Evolutionary conservation across 2,113 vertebrate species (phyloP), one percentile per base, ranked within the genome.

Genomic region (Monopterus albus): DNA sequence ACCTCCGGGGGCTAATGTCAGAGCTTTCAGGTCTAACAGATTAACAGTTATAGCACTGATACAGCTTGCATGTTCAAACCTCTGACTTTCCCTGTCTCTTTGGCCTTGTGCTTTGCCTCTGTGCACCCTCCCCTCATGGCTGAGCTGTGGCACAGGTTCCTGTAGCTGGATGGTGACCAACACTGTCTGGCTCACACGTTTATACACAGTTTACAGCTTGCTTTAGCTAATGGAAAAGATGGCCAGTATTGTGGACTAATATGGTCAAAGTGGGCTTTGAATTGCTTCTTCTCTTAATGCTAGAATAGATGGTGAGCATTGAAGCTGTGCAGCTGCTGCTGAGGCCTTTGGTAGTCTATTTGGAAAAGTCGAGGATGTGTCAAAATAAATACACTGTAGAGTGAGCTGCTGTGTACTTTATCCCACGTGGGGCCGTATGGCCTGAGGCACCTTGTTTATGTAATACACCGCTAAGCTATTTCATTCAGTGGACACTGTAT

Each of bases 351-450:
- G 77, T 89, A 80, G 84, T 90, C 69, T 82, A 52, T 87, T 85
- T 86, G 81, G 67, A 87, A 81, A 88, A 87, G 82, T 87, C 85
- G 71, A 88, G 80, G 83, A 90, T 88, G 88, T 92, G 87, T 91
- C 88, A 89, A 86, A 88, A 88, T 90, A 90, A 91, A 90, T 85
- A 84, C 47, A 74, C 71, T 55, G 36, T 57, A 59, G 29, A 64
- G 58, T 21, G 67, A 57, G 67, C 81, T 79, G 72, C 66, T 85
- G 82, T 84, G 79, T 81, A 56, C 66, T 78, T 78, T 72, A 74
- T 73, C 68, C 75, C 79, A 66, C 57, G 38, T 87, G 88, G 81
- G 76, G 71, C 57, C 67, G 28, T 84, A 65, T 73, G 45, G 36
- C 74, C 40, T 51, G 33, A 58, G 53, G 50, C 62, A 74, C 36